Evolutionary conservation across 2,797 vertebrate species (phyloP).

Genomic region (Oreochromis grahami): DNA sequence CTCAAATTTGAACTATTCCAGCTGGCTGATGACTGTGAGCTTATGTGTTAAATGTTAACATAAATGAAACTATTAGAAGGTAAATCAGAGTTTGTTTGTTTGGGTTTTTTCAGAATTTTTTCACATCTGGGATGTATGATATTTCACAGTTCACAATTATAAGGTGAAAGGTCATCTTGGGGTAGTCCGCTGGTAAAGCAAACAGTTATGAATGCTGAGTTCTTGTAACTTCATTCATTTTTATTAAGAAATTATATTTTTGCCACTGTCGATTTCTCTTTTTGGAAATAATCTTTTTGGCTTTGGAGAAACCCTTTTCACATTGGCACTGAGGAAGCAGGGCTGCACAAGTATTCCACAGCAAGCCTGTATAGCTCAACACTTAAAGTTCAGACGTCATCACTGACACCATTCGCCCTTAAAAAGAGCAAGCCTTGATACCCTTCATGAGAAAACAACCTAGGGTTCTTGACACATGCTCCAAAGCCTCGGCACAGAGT

Average conservation of each 20-base stretch:
- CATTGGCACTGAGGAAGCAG: neutral
- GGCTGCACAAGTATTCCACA: neutral
- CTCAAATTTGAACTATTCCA: neutral
- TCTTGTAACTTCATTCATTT: neutral
- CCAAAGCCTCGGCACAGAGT: fast-evolving
- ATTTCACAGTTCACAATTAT: neutral
- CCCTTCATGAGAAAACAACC: neutral
- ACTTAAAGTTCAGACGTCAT: neutral
- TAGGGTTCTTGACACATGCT: neutral
- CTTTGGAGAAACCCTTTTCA: neutral
- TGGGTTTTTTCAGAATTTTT: neutral
- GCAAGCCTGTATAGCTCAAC: neutral
- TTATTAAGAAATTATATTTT: neutral
- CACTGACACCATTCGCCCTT: neutral
- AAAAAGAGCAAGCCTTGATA: fast-evolving
- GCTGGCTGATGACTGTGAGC: neutral
- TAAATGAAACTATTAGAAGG: neutral
- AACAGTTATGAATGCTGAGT: neutral
- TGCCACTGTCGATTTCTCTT: neutral
- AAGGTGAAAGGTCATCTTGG: neutral
- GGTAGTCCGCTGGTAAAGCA: neutral
- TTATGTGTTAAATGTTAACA: neutral
- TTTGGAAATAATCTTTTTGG: neutral
- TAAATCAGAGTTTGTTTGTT: neutral
- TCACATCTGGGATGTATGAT: neutral